These are phyloP conservation scores for Noctilio leporinus DNA, from an alignment of 2,113 vertebrate genomes.

Conservation along the genomic window DNA sequence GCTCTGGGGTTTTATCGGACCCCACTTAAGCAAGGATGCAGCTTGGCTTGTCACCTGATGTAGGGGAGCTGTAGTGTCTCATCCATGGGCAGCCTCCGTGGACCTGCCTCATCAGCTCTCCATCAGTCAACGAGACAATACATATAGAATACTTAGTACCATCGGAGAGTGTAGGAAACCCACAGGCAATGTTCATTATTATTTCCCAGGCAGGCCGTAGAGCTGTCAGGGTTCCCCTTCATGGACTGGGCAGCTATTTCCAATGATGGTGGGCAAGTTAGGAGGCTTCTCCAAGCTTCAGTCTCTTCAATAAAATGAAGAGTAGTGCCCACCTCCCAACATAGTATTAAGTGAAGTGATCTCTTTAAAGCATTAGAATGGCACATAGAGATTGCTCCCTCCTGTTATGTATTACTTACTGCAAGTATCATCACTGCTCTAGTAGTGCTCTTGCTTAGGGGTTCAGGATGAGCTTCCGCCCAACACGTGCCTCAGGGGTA, in stretches of 20 bases:
- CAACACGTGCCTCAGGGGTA: not conserved
- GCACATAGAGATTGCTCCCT: not conserved
- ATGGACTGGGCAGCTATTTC: not conserved
- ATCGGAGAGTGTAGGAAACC: not conserved
- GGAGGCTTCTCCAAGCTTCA: too few species aligned
- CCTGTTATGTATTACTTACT: not conserved
- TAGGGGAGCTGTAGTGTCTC: not conserved
- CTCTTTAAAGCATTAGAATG: not conserved
- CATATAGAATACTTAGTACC: not conserved
- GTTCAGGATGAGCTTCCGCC: not conserved
- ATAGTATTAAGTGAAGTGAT: not conserved
- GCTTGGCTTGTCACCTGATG: not conserved
- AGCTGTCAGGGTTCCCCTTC: not conserved
- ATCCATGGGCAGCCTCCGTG: accelerated
- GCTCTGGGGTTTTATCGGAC: not conserved
- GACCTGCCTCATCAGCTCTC: not conserved
- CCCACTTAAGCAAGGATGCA: not conserved
- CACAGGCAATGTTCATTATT: accelerated
- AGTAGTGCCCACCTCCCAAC: not conserved
- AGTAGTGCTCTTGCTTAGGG: not conserved
- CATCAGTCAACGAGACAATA: not conserved
- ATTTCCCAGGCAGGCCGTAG: not conserved
- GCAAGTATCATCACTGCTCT: not conserved
- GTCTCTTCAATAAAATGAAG: not conserved
- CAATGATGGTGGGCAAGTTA: not conserved